Evolutionary conservation across 1,140 invertebrate genomes (phyloP).

Genomic region (Aculops lycopersici): DNA sequence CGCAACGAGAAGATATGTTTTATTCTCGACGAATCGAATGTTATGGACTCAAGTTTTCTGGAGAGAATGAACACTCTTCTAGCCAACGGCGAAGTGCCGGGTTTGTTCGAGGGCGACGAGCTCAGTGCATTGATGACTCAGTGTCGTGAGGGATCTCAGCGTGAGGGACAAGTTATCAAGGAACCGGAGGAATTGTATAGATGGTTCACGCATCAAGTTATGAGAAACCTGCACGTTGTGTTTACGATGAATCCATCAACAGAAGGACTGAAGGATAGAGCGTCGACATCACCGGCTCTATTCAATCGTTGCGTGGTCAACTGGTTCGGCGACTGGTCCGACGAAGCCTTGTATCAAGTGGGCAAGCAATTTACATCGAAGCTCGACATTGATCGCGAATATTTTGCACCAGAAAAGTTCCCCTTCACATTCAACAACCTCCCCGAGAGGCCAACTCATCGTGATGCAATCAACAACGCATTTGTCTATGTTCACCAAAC

Average conservation of each 20-base stretch:
- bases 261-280: conserved; percentile 83
- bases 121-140: conserved; percentile 97
- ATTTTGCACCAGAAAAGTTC: conserved; percentile 54
- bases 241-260: conserved; percentile 99
- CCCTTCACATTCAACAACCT: conserved; percentile 36
- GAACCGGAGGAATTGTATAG: conserved; percentile 94
- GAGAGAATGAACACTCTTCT: conserved; percentile 96
- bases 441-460: conserved; percentile 14
- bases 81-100: conserved; percentile 92
- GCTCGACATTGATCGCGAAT: conserved; percentile 28
- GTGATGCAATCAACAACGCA: conserved; percentile 83
- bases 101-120: conserved; percentile 47
- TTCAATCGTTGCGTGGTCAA: conserved; percentile 96
- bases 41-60: conserved; percentile 85
- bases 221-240: conserved; percentile 93
- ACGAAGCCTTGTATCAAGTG: conserved; percentile 76
- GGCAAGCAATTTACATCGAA: conserved; percentile 23
- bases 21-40: conserved; percentile 95
- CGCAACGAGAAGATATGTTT: conserved; percentile 97
- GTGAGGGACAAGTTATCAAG: conserved; percentile 91
- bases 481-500: conserved; percentile 96
- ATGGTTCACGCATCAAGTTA: conserved; percentile 81
- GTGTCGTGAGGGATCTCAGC: conserved; percentile 89
- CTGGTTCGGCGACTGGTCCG: conserved; percentile 99
- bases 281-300: conserved; percentile 85